Evolutionary conservation across 1,140 invertebrate genomes (phyloP), one percentile per base, ranked within the genome.

Genomic region (Megalopta genalis): DNA sequence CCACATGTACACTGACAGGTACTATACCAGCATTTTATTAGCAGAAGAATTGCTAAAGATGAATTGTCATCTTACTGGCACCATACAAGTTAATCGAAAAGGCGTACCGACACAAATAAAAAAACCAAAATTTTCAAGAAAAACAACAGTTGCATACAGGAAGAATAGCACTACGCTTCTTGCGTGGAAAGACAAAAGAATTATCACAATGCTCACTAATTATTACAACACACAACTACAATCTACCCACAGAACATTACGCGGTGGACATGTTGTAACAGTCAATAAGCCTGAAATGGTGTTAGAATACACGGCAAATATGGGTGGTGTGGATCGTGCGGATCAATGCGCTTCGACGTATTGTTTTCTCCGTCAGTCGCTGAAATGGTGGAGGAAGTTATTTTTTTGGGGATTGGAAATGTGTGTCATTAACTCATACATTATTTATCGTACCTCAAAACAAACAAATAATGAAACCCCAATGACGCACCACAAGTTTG

Each of bases 231-330:
- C 67, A 0, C 49, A 54, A 69, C 3, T 69, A 9, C 25, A 52
- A 69, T 52, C 52, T 32, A 54, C 52, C 67, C 67, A 7, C 52
- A 21, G 69, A 63, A 52, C 63, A 42, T 49, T 68, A 70, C 74
- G 63, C 25, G 74, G 69, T 63, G 69, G 78, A 62, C 1, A 60
- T 49, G 46, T 49, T 16, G 52, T 76, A 49, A 66, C n/a, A 46
- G 57, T 72, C 1, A 49, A 54, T 9, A 88, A 89, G 67, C 86
- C 89, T 25, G 74, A 80, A 69, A 70, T 84, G 27, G 66, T 87
- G 27, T n/a, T 87, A 69, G 80, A 88, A 80, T 90, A 86, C 59
- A 87, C 39, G 6, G 77, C 83, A 83, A 66, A 79, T 84, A 89
- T 89, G 88, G 70, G 88, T 16, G 85, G 82, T 73, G 87, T 89